phyloP scores from a whole-genome alignment of 1,140 invertebrate genomes.

The Drosophila sturtevanti region DNA sequence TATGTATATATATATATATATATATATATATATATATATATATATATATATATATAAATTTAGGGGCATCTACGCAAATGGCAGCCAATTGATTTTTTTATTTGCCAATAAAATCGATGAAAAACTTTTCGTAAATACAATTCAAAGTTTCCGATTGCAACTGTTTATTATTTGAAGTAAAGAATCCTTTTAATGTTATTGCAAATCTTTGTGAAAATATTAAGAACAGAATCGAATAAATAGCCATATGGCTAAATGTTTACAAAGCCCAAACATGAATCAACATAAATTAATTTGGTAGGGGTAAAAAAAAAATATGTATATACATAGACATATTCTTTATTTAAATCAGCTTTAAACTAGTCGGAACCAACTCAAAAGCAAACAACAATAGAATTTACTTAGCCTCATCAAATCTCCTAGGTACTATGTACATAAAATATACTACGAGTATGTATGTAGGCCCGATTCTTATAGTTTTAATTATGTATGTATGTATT shows the following conservation, averaged over 20 bases:
- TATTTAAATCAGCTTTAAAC: slow-evolving; percentile 26
- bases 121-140: slow-evolving; percentile 23
- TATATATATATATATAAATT: slow-evolving; percentile 4
- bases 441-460: too few species aligned
- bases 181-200: slow-evolving; percentile 46
- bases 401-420: neutral
- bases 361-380: slow-evolving; percentile 17
- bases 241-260: slow-evolving; percentile 7
- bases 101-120: slow-evolving; percentile 36
- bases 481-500: too few species aligned
- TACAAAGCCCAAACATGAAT: neutral
- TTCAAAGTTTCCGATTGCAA: slow-evolving; percentile 14
- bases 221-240: slow-evolving; percentile 7
- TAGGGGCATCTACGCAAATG: slow-evolving; percentile 41
- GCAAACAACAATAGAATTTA: neutral
- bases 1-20: neutral
- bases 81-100: slow-evolving; percentile 30
- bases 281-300: slow-evolving; percentile 3
- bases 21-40: neutral
- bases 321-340: neutral
- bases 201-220: slow-evolving; percentile 37
- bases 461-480: slow-evolving; percentile 14
- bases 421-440: too few species aligned
- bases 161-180: slow-evolving; percentile 44
- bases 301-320: neutral